Evolutionary conservation across 1,140 invertebrate species (phyloP).

Genomic region (Lethrus apterus): DNA sequence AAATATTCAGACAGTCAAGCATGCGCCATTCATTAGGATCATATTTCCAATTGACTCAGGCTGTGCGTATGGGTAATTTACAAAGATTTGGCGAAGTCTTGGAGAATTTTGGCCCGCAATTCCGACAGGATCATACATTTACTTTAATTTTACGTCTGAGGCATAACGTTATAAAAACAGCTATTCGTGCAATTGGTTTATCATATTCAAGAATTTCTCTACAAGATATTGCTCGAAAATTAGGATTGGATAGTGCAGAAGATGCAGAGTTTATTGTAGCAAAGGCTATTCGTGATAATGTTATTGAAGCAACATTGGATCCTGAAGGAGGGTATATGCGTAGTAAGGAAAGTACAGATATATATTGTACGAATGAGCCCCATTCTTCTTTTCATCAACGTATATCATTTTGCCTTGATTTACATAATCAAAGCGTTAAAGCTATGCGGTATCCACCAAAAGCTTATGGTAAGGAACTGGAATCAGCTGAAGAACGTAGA

Average conservation of each 20-base stretch:
- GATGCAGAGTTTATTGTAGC: conserved; percentile 99
- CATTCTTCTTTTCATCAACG: conserved; percentile 95
- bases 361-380: conserved; percentile 96
- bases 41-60: conserved; percentile 96
- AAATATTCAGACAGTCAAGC: conserved; percentile 80
- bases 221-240: conserved; percentile 86
- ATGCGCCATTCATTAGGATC: conserved; percentile 82
- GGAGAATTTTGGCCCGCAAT: conserved; percentile 81
- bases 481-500: conserved; percentile 92
- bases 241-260: conserved; percentile 88
- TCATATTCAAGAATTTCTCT: conserved; percentile 97
- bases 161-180: conserved; percentile 99
- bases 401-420: conserved; percentile 94
- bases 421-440: conserved; percentile 97
- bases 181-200: conserved; percentile 91
- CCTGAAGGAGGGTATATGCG: conserved; percentile 94
- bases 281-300: conserved; percentile 98
- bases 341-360: conserved; percentile 93
- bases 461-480: conserved; percentile 95
- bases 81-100: conserved; percentile 90
- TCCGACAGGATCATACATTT: conserved; percentile 86
- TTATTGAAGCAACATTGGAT: conserved; percentile 95
- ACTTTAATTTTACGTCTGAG: conserved; percentile 88
- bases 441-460: conserved; percentile 99
- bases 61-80: conserved; percentile 91